Conservation (phyloP, 2,113 vertebrate genomes). For the Callaeas wilsoni region DNA sequence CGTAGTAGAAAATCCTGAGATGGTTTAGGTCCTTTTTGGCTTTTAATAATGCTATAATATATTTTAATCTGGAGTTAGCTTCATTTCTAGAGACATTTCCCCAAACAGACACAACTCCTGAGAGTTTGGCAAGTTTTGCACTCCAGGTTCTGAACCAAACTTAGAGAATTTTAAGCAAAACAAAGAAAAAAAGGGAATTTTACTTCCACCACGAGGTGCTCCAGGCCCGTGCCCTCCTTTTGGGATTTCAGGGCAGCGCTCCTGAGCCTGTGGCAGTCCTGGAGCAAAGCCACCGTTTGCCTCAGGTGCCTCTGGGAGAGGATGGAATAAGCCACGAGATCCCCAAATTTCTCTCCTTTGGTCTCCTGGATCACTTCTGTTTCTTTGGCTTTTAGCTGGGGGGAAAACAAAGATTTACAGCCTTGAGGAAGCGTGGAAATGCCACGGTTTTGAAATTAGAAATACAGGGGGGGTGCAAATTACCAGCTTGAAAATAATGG, state of each 20-base stretch:
- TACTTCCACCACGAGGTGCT: neutral
- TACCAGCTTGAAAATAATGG: neutral
- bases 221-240: neutral
- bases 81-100: neutral
- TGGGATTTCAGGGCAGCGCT: neutral
- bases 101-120: neutral
- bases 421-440: neutral
- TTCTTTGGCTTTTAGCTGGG: constrained; percentile 26
- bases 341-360: neutral
- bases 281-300: neutral
- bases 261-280: neutral
- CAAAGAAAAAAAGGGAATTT: neutral
- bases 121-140: neutral
- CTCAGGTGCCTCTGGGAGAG: constrained; percentile 39
- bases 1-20: neutral
- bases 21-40: neutral
- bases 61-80: neutral
- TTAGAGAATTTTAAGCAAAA: neutral
- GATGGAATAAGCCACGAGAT: neutral
- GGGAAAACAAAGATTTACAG: neutral
- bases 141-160: neutral
- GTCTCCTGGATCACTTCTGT: neutral
- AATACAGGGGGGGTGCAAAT: rapidly evolving
- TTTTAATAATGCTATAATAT: neutral
- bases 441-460: rapidly evolving